Percentiles rank a stretch among this genome's conserved stretches.
phyloP scores from a whole-genome alignment of 2,113 vertebrate species.

The Phrynocephalus versicolor region DNA sequence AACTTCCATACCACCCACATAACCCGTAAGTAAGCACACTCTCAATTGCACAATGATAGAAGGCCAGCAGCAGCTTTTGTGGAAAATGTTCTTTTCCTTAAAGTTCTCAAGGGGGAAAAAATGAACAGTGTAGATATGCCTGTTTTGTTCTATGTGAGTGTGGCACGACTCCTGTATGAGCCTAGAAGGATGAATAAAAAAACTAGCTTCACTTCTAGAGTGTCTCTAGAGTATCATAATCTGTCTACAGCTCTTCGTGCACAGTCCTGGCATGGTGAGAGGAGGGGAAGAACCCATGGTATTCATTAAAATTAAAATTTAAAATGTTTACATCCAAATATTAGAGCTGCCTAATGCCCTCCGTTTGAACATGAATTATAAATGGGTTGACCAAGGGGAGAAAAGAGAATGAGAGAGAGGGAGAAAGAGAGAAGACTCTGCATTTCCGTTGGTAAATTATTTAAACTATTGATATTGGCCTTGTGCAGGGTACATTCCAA shows the following conservation, averaged over 20 bases:
- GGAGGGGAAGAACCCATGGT: constrained; percentile 26
- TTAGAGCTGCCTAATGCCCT: constrained; percentile 59
- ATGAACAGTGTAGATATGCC: constrained; percentile 17
- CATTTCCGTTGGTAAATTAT: constrained; percentile 62
- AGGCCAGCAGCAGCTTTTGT: too few species aligned
- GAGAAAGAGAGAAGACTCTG: constrained; percentile 10
- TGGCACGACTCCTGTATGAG: constrained; percentile 41
- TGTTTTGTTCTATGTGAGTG: constrained; percentile 41
- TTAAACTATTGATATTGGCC: constrained; percentile 61
- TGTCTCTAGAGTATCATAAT: constrained; percentile 44
- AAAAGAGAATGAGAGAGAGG: constrained; percentile 52
- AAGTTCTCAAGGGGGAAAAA: too few species aligned
- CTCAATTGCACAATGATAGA: too few species aligned
- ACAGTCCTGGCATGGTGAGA: neutral
- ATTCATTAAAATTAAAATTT: constrained; percentile 72
- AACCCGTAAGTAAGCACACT: too few species aligned
- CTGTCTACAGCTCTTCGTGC: constrained; percentile 40
- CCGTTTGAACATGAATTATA: constrained; percentile 67
- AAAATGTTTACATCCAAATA: constrained; percentile 58
- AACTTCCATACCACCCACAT: too few species aligned
- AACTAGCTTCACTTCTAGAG: constrained; percentile 55
- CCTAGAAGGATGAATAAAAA: constrained; percentile 48
- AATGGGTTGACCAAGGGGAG: constrained; percentile 36
- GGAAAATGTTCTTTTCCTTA: too few species aligned
- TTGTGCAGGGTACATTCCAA: constrained; percentile 47